Conservation (phyloP, 2,113 vertebrate genomes). For the Thunnus maccoyii region DNA sequence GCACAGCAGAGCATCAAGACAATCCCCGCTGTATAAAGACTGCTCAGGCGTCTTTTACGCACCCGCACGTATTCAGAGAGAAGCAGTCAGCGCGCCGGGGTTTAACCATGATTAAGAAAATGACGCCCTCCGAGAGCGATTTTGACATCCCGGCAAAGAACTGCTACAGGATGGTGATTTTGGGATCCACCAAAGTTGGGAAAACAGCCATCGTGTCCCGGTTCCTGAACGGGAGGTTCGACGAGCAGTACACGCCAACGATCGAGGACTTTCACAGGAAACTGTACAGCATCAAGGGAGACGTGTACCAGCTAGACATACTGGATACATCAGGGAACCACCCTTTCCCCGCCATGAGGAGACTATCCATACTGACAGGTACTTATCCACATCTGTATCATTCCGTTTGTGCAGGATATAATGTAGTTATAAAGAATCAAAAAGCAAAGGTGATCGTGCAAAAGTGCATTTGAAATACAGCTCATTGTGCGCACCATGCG, state of each 20-base stretch:
- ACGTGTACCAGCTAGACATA: conserved; percentile 97
- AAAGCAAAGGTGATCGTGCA: background rate
- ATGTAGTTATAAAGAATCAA: background rate
- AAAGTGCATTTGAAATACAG: background rate
- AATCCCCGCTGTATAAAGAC: rapidly evolving
- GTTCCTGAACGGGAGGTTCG: conserved; percentile 95
- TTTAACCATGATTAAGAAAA: conserved; percentile 95
- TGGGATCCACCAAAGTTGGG: conserved; percentile 98
- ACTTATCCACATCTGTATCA: conserved; percentile 33
- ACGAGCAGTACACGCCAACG: conserved; percentile 97
- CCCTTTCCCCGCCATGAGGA: conserved; percentile 97
- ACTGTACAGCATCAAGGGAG: conserved; percentile 97
- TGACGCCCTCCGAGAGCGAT: conserved; percentile 91
- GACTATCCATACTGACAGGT: conserved; percentile 98
- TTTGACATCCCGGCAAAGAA: conserved; percentile 95
- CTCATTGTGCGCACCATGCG: background rate
- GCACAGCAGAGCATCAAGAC: background rate
- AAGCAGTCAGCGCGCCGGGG: background rate
- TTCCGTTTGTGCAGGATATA: background rate
- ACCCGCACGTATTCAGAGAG: background rate
- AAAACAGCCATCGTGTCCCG: conserved; percentile 98
- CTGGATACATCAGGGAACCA: conserved; percentile 97
- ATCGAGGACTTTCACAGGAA: conserved; percentile 99
- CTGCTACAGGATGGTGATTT: conserved; percentile 97
- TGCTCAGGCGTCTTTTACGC: conserved; percentile 15